Conservation (phyloP, 2,888 invertebrate genomes). For the Chloroclysta siterata region DNA sequence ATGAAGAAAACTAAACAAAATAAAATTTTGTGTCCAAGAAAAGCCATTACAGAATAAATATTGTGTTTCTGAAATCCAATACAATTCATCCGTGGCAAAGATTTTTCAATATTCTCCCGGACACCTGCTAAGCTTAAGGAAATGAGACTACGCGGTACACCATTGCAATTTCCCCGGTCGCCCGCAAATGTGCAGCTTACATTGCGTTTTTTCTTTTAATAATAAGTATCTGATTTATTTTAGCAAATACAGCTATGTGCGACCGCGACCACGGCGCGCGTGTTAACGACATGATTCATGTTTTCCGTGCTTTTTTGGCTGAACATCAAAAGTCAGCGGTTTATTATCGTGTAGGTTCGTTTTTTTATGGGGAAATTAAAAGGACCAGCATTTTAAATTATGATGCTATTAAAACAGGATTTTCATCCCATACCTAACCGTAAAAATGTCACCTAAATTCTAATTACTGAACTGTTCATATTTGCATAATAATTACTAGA, state of each 20-base stretch:
- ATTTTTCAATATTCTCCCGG: constrained; percentile 30
- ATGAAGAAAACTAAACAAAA: background rate
- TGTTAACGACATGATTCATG: constrained; percentile 40
- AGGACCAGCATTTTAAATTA: constrained; percentile 15
- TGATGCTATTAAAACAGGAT: constrained; percentile 22
- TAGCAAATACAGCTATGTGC: constrained; percentile 32
- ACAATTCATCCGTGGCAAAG: constrained; percentile 4
- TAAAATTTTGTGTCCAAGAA: constrained; percentile 1
- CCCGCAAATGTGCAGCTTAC: constrained; percentile 20
- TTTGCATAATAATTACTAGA: constrained; percentile 14
- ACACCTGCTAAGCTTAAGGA: constrained; percentile 25
- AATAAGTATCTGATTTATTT: constrained; percentile 17
- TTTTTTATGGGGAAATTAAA: constrained; percentile 27
- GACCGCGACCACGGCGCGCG: constrained; percentile 35
- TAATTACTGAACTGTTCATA: constrained; percentile 19
- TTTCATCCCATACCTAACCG: constrained; percentile 25
- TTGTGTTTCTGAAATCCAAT: constrained; percentile 11
- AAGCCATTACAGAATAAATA: constrained; percentile 12
- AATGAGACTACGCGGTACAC: constrained; percentile 19
- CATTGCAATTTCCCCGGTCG: constrained; percentile 26
- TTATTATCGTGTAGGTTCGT: constrained; percentile 32
- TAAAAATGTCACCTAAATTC: constrained; percentile 32
- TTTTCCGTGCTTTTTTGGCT: constrained; percentile 40
- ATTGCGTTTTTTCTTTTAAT: constrained; percentile 29
- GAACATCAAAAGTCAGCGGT: constrained; percentile 39